Percentiles rank a stretch among this genome's conserved stretches.
phyloP scores from a whole-genome alignment of 2,113 vertebrate genomes.

The Apteryx owenii region DNA sequence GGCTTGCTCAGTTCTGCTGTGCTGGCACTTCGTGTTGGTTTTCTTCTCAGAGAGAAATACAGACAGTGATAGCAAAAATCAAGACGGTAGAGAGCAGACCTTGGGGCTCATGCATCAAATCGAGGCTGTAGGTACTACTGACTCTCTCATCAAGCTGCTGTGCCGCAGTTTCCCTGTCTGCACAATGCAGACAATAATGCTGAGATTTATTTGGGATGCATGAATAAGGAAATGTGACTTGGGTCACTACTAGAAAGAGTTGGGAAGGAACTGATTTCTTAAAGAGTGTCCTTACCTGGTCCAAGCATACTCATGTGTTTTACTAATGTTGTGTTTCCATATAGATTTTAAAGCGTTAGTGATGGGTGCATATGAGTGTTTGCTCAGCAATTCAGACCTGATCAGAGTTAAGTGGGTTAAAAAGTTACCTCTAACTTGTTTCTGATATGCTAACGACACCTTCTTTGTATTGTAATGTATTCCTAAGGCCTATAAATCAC shows the following conservation, averaged over 20 bases:
- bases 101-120: not conserved
- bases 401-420: not conserved
- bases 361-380: not conserved
- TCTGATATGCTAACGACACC: not conserved
- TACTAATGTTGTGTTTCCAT: not conserved
- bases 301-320: not conserved
- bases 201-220: not conserved
- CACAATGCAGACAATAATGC: not conserved
- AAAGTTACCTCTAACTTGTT: not conserved
- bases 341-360: slow-evolving; percentile 1
- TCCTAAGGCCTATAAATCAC: not conserved
- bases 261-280: not conserved
- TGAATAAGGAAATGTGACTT: not conserved
- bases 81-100: not conserved
- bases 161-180: not conserved
- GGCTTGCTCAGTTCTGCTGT: not conserved
- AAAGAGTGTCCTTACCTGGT: not conserved
- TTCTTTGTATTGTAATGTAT: not conserved
- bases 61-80: not conserved
- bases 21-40: not conserved
- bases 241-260: fast-evolving
- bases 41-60: not conserved
- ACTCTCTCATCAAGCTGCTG: not conserved
- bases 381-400: not conserved
- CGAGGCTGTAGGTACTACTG: not conserved